These are phyloP conservation scores for Mizuhopecten yessoensis DNA, from an alignment of 1,140 invertebrate species.

Conservation along the genomic window DNA sequence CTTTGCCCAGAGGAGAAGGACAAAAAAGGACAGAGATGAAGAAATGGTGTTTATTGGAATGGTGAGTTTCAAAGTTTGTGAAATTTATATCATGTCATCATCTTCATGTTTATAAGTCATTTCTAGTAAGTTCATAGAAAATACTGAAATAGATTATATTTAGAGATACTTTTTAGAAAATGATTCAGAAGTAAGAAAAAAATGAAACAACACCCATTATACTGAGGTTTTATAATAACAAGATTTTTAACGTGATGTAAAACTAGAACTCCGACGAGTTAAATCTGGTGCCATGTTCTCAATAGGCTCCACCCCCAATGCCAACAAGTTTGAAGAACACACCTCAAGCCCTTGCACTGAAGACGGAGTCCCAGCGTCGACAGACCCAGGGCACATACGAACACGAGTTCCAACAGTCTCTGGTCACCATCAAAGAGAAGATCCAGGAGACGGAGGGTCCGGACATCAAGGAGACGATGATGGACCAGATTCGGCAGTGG, in stretches of 20 bases:
- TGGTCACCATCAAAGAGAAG: constrained; percentile 83
- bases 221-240: too few species aligned
- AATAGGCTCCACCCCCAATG: constrained; percentile 75
- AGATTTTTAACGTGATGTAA: too few species aligned
- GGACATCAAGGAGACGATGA: constrained; percentile 88
- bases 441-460: constrained; percentile 85
- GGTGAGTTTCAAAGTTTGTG: constrained; percentile 70
- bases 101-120: too few species aligned
- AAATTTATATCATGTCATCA: too few species aligned
- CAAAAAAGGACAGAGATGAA: constrained; percentile 83
- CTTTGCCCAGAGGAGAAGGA: constrained; percentile 80
- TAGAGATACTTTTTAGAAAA: too few species aligned
- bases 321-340: constrained; percentile 77
- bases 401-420: constrained; percentile 87
- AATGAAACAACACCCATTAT: too few species aligned
- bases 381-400: constrained; percentile 84
- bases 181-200: too few species aligned
- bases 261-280: too few species aligned
- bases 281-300: background rate
- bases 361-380: constrained; percentile 80
- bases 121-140: too few species aligned
- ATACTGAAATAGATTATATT: too few species aligned
- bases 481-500: constrained; percentile 93
- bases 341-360: constrained; percentile 74
- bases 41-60: constrained; percentile 94